Percentiles rank a stretch among this genome's conserved stretches.
phyloP scores from a whole-genome alignment of 2,888 invertebrate species.

The Adelphocoris suturalis region DNA sequence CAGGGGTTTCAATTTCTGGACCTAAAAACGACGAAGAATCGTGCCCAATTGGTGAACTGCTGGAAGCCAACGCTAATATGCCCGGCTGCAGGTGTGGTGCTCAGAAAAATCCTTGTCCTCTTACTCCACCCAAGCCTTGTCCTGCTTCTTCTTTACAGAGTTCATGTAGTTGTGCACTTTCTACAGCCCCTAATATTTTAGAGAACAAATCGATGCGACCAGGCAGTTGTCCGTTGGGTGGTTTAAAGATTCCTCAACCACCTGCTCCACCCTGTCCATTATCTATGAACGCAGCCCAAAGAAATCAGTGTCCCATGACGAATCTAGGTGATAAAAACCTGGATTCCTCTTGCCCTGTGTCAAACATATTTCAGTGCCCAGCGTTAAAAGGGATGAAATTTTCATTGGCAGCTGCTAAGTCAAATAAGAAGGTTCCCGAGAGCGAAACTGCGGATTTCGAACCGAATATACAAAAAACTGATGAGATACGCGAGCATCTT shows the following conservation, averaged over 20 bases:
- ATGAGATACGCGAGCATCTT: background rate
- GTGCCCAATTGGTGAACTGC: constrained; percentile 44
- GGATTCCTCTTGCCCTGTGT: constrained; percentile 41
- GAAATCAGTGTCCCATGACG: background rate
- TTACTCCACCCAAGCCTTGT: background rate
- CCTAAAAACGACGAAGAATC: constrained; percentile 25
- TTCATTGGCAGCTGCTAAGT: background rate
- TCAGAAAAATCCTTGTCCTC: background rate
- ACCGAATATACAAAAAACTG: background rate
- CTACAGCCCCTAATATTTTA: background rate
- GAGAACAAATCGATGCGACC: background rate
- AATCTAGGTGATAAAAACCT: constrained; percentile 31
- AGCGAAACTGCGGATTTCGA: background rate
- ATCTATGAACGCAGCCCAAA: background rate
- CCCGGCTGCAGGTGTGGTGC: background rate
- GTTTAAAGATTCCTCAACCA: background rate
- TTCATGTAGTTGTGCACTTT: background rate
- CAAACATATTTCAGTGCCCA: constrained; percentile 36
- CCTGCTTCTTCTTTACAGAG: background rate
- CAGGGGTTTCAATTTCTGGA: background rate
- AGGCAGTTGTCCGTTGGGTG: constrained; percentile 2
- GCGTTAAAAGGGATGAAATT: background rate
- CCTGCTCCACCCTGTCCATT: background rate
- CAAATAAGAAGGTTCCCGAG: background rate
- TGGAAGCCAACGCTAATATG: background rate